Evolutionary conservation across 1,140 invertebrate genomes (phyloP).

Genomic region (Temnothorax curvispinosus): DNA sequence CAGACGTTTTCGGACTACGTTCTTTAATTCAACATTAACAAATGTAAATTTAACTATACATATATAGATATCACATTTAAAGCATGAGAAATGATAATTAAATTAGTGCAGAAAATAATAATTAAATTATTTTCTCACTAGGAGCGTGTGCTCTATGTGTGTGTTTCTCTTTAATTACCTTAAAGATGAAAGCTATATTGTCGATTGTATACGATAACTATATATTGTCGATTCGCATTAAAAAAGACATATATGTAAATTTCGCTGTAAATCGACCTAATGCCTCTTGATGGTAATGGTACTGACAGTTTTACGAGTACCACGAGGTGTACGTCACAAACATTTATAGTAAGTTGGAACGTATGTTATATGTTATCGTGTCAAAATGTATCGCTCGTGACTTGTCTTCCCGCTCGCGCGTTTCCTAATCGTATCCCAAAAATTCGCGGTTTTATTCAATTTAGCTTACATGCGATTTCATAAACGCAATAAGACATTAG

Average conservation of each 20-base stretch:
- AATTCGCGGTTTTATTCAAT: neutral
- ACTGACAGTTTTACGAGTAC: conserved; percentile 11
- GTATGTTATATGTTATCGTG: neutral
- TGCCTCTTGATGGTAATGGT: neutral
- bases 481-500: neutral
- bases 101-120: neutral
- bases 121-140: neutral
- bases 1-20: neutral
- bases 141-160: neutral
- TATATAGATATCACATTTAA: neutral
- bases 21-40: neutral
- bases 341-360: conserved; percentile 12
- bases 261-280: neutral
- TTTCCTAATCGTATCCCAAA: neutral
- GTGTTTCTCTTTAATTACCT: neutral
- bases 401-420: neutral
- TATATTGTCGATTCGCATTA: neutral
- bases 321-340: conserved; percentile 6
- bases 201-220: neutral
- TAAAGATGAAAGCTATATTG: neutral
- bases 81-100: neutral
- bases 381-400: conserved; percentile 23
- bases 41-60: neutral
- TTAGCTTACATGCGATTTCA: neutral
- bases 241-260: neutral